phyloP scores from a whole-genome alignment of 2,797 vertebrate species.

The Tamandua tetradactyla region DNA sequence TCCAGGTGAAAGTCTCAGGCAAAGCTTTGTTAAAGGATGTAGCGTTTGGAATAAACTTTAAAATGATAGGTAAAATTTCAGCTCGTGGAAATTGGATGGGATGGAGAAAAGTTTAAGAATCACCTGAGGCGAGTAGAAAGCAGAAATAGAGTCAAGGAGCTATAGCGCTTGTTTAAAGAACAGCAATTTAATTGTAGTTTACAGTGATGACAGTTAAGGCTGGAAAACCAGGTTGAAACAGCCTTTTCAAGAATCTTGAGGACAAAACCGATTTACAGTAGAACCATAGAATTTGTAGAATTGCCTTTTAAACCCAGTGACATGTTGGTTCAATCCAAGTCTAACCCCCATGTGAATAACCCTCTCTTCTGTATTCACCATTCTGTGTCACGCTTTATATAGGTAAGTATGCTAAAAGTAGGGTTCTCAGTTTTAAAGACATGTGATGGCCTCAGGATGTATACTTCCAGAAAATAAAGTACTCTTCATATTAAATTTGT shows the following conservation, averaged over 20 bases:
- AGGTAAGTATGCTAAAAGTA: not conserved
- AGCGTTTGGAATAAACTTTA: not conserved
- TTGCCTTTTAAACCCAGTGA: not conserved
- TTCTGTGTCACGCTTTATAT: not conserved
- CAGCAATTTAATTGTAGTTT: not conserved
- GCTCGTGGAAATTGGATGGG: not conserved
- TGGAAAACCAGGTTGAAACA: not conserved
- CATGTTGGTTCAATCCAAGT: not conserved
- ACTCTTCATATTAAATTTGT: constrained; percentile 8
- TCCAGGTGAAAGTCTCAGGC: not conserved
- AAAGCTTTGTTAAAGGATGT: not conserved
- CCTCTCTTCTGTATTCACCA: not conserved
- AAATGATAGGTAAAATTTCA: constrained; percentile 12
- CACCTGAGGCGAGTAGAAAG: not conserved
- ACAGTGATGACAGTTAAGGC: not conserved
- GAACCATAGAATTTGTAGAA: not conserved
- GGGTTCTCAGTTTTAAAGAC: not conserved
- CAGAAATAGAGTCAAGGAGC: not conserved
- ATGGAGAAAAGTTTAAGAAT: constrained; percentile 7
- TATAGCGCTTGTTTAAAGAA: not conserved
- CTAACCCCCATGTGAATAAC: not conserved
- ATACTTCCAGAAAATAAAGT: constrained; percentile 15
- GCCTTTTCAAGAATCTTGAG: not conserved
- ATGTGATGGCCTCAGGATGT: not conserved
- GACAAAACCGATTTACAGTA: not conserved